Conservation (phyloP, 2,113 vertebrate species). For the Sceloporus tristichus region DNA sequence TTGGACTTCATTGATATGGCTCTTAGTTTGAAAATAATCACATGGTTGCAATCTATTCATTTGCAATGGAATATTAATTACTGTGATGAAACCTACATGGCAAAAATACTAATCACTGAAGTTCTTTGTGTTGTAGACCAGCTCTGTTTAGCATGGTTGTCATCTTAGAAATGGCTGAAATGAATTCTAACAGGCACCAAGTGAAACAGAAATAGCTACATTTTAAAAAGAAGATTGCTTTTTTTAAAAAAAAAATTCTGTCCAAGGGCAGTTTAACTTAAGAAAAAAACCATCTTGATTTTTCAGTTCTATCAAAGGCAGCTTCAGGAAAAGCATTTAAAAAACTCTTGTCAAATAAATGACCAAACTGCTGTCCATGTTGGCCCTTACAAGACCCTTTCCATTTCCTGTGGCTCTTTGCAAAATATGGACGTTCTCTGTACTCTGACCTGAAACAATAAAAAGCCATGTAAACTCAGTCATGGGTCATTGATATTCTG, state of each 20-base stretch:
- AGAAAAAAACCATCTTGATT: not conserved
- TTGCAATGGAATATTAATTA: not conserved
- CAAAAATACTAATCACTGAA: not conserved
- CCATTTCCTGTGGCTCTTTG: not conserved
- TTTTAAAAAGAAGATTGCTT: not conserved
- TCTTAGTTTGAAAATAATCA: not conserved
- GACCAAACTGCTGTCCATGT: not conserved
- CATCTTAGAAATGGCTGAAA: not conserved
- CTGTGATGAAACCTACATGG: not conserved
- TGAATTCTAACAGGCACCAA: not conserved
- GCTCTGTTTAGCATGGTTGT: not conserved
- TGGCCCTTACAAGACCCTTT: not conserved
- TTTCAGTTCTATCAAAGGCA: not conserved
- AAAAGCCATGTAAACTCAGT: not conserved
- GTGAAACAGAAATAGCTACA: not conserved
- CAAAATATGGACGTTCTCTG: not conserved
- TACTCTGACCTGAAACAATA: constrained; percentile 1
- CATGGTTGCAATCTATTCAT: not conserved
- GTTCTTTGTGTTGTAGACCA: not conserved
- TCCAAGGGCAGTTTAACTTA: not conserved
- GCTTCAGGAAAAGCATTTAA: not conserved
- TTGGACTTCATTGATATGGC: no score
- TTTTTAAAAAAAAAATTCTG: not conserved
- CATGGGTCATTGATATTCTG: not conserved
- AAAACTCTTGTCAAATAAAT: not conserved